Evolutionary conservation across 2,113 vertebrate genomes (phyloP), one percentile per base, ranked within the genome.

Genomic region (Petroica traversi): DNA sequence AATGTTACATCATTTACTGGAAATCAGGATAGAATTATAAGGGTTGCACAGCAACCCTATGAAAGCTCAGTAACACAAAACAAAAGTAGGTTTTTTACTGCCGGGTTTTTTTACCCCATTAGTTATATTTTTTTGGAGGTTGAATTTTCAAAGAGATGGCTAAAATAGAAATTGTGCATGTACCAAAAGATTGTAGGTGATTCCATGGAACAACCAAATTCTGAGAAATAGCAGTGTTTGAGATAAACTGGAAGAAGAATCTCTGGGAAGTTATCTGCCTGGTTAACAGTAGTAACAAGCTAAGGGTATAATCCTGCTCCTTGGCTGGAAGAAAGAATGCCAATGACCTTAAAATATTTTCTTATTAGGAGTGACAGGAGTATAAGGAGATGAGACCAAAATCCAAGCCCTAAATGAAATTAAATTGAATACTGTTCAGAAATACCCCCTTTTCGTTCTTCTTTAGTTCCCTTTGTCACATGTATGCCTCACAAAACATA

Each of bases 81-180:
- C 4, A 79, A 33, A 75, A 71, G 6, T n/a, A 0, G 0, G 3
- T 3, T 19, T 11, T 80, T 71, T 77, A 18, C 54, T 81, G 7
- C 7, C 45, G 11, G 16, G 23, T 15, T 17, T 8, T 29, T 36
- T n/a, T 12, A 2, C 1, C 0, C 18, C 2, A 31, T 2, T 11
- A n/a, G 17, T 54, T 84, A 8, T 7, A 14, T 22, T 28, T 38
- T 49, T 41, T 58, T 38, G 9, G 28, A 57, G 17, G 5, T 3
- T 68, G 64, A 72, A 41, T 90, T 92, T 81, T 88, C 49, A 36
- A 55, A 54, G 28, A 51, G 8, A n/a, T 12, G 8, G 9, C 12
- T 71, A 11, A 88, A 63, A 9, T 59, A 67, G 28, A 72, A 59
- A 40, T 4, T 49, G 28, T 52, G 16, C 34, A 77, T 31, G 48